phyloP scores from a whole-genome alignment of 2,797 vertebrate species.

The Petrocephalus schoutedeni region DNA sequence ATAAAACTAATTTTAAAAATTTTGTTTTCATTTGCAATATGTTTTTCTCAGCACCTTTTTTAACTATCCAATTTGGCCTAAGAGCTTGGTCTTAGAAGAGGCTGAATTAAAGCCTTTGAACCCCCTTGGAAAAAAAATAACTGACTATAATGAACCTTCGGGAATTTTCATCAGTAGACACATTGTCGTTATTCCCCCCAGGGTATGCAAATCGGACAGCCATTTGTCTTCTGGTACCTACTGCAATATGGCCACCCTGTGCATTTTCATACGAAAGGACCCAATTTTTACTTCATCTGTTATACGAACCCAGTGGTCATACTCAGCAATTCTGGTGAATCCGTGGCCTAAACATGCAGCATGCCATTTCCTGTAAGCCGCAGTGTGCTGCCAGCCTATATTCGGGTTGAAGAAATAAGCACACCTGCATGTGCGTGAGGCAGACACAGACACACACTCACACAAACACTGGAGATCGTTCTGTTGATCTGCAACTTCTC shows the following conservation, averaged over 20 bases:
- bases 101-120: background rate
- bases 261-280: conserved; percentile 10
- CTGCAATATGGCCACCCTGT: background rate
- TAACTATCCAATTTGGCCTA: background rate
- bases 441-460: background rate
- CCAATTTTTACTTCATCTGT: conserved; percentile 8
- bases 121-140: background rate
- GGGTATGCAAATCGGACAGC: background rate
- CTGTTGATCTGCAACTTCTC: background rate
- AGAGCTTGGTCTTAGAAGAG: background rate
- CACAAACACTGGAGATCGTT: background rate
- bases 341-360: background rate
- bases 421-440: background rate
- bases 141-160: background rate
- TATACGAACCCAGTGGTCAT: background rate
- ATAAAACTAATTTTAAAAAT: background rate
- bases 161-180: background rate
- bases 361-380: background rate
- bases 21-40: background rate
- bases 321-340: background rate
- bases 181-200: conserved; percentile 17
- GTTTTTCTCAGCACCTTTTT: background rate
- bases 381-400: background rate
- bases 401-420: background rate
- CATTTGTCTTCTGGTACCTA: background rate